phyloP scores from a whole-genome alignment of 2,113 vertebrate species.

The Cisticola juncidis region DNA sequence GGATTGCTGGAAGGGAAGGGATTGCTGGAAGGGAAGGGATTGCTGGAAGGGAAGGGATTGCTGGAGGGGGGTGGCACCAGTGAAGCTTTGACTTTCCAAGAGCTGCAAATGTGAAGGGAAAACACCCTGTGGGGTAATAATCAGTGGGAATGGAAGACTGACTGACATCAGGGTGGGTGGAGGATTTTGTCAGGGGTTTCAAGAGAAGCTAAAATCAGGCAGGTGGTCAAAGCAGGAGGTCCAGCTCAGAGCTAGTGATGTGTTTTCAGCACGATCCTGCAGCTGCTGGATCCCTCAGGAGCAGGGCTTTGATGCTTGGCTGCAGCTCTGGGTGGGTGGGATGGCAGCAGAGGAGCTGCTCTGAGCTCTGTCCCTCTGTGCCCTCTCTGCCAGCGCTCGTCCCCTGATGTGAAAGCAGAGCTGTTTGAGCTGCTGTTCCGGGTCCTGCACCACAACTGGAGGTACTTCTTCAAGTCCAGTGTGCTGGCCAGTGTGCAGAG shows the following conservation, averaged over 20 bases:
- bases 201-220: background rate
- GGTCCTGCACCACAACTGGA: conserved; percentile 96
- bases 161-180: background rate
- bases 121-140: background rate
- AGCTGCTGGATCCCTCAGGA: background rate
- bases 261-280: background rate
- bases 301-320: background rate
- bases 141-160: background rate
- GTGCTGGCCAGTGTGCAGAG: conserved; percentile 91
- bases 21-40: rapidly evolving
- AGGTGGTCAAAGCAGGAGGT: background rate
- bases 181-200: background rate
- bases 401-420: conserved; percentile 95
- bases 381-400: conserved; percentile 82
- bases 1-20: rapidly evolving
- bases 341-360: background rate
- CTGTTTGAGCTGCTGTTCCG: conserved; percentile 96
- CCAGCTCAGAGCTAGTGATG: rapidly evolving
- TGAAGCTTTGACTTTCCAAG: background rate
- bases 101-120: background rate
- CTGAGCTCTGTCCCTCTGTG: background rate
- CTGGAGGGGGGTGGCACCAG: background rate
- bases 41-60: rapidly evolving
- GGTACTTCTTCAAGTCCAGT: conserved; percentile 96
- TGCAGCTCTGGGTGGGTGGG: background rate